Evolutionary conservation across 2,797 vertebrate genomes (phyloP).

Genomic region (Alcedo quadribrachys): DNA sequence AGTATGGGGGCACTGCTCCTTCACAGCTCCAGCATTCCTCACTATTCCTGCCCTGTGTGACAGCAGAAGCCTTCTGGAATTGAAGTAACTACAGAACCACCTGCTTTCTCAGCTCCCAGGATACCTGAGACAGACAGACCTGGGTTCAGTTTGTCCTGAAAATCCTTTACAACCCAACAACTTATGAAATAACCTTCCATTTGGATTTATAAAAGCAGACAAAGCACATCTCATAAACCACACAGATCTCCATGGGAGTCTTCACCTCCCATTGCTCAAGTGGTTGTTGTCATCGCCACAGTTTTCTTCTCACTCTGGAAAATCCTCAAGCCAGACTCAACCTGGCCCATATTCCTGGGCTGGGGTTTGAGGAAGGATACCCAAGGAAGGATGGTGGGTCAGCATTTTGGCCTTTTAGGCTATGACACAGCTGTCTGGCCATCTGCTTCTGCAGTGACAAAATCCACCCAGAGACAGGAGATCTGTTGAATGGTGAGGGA

Average conservation of each 20-base stretch:
- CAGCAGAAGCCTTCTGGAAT: neutral
- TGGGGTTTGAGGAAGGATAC: neutral
- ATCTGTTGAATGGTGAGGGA: neutral
- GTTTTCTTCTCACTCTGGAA: neutral
- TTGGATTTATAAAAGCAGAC: neutral
- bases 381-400: neutral
- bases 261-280: neutral
- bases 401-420: neutral
- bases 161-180: neutral
- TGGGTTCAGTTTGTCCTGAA: neutral
- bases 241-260: neutral
- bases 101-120: neutral
- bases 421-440: neutral
- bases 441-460: neutral
- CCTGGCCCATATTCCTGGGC: neutral
- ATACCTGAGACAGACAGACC: neutral
- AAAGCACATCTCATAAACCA: neutral
- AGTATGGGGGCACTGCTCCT: neutral
- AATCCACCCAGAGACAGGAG: neutral
- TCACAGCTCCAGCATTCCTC: neutral
- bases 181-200: neutral
- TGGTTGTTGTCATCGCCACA: neutral
- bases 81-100: neutral
- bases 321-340: neutral
- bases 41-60: neutral